Evolutionary conservation across 2,113 vertebrate species (phyloP).

Genomic region (Nothobranchius furzeri): DNA sequence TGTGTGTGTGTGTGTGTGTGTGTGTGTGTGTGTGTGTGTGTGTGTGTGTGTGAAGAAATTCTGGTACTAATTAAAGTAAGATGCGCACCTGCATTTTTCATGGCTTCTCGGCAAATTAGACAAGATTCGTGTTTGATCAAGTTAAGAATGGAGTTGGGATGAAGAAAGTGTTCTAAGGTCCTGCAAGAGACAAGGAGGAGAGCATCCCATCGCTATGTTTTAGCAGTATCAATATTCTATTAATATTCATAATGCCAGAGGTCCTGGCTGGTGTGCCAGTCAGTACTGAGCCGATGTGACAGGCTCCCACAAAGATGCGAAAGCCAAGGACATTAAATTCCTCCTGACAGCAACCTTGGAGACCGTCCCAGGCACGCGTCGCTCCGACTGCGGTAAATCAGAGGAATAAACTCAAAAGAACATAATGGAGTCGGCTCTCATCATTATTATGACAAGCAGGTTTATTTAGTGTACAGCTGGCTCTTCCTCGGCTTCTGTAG

Average conservation of each 20-base stretch:
- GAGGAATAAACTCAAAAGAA: conserved; percentile 82
- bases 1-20: background rate
- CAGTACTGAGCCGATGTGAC: conserved; percentile 84
- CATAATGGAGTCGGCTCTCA: conserved; percentile 77
- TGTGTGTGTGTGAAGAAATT: conserved; percentile 45
- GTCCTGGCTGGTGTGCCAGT: conserved; percentile 82
- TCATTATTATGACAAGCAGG: conserved; percentile 77
- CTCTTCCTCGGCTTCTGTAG: conserved; percentile 36
- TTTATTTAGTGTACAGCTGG: conserved; percentile 75
- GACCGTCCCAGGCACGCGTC: conserved; percentile 72
- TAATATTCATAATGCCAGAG: conserved; percentile 89
- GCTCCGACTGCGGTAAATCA: conserved; percentile 76
- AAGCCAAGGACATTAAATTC: conserved; percentile 87
- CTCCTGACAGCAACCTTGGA: conserved; percentile 88
- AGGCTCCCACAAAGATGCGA: conserved; percentile 80
- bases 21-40: too few relatives aligned
- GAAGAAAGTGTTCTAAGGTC: conserved; percentile 6
- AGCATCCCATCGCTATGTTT: conserved; percentile 77
- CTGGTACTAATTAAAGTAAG: conserved; percentile 91
- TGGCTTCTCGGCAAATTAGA: conserved; percentile 88
- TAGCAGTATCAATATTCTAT: conserved; percentile 92
- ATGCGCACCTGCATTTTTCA: conserved; percentile 90
- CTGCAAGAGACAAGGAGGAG: background rate
- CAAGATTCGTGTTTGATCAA: background rate
- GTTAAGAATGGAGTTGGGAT: background rate